Conservation (phyloP, 23 tunicate genomes). For the Diplosoma virens region DNA sequence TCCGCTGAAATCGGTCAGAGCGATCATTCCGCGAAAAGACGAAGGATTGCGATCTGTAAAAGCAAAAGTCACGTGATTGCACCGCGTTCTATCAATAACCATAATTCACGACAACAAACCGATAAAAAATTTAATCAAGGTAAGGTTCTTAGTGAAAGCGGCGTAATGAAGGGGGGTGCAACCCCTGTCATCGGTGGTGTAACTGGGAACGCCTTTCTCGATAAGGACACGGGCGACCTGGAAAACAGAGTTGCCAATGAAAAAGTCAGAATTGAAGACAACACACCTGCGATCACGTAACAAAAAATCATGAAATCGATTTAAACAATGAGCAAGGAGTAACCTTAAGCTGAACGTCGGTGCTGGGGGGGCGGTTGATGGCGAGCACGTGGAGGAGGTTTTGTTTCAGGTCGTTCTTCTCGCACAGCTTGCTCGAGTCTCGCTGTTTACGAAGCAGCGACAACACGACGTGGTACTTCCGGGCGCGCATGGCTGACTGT, state of each 20-base stretch:
- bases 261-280: no score
- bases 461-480: slow-evolving; percentile 88
- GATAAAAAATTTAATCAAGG: slow-evolving; percentile 83
- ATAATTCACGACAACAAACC: no score
- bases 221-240: slow-evolving; percentile 92
- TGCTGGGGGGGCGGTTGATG: slow-evolving; percentile 77
- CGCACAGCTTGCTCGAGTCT: slow-evolving; percentile 79
- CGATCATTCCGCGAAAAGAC: slow-evolving; percentile 74
- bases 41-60: slow-evolving; percentile 63
- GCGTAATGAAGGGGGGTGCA: slow-evolving; percentile 97
- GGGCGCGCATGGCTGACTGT: slow-evolving; percentile 95
- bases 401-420: slow-evolving; percentile 81
- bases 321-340: no score
- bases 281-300: no score
- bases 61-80: no score
- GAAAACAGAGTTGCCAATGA: no score
- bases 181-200: slow-evolving; percentile 85
- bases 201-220: slow-evolving; percentile 83
- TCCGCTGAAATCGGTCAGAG: slow-evolving; percentile 55
- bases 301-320: no score
- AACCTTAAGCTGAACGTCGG: slow-evolving; percentile 91
- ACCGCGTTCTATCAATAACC: neutral
- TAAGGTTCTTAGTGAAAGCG: slow-evolving; percentile 89
- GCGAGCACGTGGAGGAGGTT: slow-evolving; percentile 90
- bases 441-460: slow-evolving; percentile 88